Evolutionary conservation across 2,797 vertebrate species (phyloP).

Genomic region (Fistularia tabacaria): DNA sequence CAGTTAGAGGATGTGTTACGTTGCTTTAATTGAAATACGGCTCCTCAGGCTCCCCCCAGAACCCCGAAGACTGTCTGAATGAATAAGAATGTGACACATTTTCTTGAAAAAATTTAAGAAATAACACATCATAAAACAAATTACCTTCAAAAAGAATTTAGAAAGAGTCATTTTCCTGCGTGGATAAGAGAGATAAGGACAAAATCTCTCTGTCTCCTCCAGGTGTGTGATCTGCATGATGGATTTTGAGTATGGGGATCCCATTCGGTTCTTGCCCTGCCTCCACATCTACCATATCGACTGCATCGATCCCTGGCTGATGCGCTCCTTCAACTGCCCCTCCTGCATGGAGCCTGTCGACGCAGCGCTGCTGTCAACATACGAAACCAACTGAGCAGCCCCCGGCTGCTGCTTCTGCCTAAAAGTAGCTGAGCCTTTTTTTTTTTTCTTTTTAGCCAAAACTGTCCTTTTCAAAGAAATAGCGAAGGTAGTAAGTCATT

Average conservation of each 20-base stretch:
- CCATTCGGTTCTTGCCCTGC: slow-evolving; percentile 84
- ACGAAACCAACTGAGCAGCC: slow-evolving; percentile 76
- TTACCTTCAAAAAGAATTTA: no score
- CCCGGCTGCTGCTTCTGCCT: slow-evolving; percentile 30
- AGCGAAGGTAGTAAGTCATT: slow-evolving; percentile 17
- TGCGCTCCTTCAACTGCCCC: slow-evolving; percentile 88
- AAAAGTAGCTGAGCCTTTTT: slow-evolving; percentile 43
- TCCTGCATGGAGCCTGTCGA: slow-evolving; percentile 89
- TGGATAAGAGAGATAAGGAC: neutral
- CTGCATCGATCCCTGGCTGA: slow-evolving; percentile 86
- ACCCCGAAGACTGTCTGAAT: no score
- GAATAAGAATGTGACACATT: no score
- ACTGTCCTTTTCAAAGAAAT: slow-evolving; percentile 35
- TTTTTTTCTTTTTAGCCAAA: slow-evolving; percentile 19
- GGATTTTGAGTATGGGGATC: slow-evolving; percentile 82
- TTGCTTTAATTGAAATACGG: no score
- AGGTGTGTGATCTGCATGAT: slow-evolving; percentile 91
- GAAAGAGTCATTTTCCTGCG: no score
- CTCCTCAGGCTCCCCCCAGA: no score
- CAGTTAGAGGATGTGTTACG: no score
- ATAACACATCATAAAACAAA: no score
- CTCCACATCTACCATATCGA: slow-evolving; percentile 85
- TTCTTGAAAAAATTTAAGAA: no score
- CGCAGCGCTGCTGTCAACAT: slow-evolving; percentile 82
- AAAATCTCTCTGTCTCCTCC: slow-evolving; percentile 5